Evolutionary conservation across 2,797 vertebrate species (phyloP).

Genomic region (Mycteria americana): DNA sequence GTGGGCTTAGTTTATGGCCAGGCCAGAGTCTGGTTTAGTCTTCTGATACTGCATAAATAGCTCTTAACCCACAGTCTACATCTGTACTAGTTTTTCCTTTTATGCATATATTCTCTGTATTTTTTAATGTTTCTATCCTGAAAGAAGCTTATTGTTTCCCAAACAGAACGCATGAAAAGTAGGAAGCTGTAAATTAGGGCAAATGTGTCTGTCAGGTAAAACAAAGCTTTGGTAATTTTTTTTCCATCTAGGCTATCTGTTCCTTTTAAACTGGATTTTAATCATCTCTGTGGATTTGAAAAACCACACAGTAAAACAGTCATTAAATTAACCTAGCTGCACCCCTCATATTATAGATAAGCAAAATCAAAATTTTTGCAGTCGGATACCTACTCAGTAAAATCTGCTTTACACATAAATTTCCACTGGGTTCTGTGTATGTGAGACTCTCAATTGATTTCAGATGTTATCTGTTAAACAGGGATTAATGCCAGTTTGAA

Average conservation of each 20-base stretch:
- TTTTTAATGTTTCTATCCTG: conserved; percentile 65
- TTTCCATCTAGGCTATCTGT: conserved; percentile 46
- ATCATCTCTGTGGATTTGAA: conserved; percentile 74
- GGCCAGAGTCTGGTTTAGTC: conserved; percentile 91
- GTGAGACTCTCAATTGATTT: conserved; percentile 47
- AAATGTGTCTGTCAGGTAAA: neutral
- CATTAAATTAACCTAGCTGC: conserved; percentile 78
- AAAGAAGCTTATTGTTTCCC: conserved; percentile 69
- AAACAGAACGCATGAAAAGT: conserved; percentile 63
- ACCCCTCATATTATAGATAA: conserved; percentile 61
- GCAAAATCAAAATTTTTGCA: conserved; percentile 68
- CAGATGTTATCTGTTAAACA: conserved; percentile 53
- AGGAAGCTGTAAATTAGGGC: conserved; percentile 70
- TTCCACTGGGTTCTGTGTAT: conserved; percentile 35
- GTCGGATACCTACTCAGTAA: conserved; percentile 61
- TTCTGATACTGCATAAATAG: conserved; percentile 97
- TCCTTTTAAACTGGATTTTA: conserved; percentile 73
- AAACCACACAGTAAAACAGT: conserved; percentile 76
- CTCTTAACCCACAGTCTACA: conserved; percentile 87
- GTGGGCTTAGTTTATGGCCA: conserved; percentile 94
- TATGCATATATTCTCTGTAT: conserved; percentile 72
- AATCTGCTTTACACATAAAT: conserved; percentile 64
- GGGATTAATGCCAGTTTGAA: conserved; percentile 54
- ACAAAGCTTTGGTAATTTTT: neutral
- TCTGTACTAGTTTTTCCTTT: conserved; percentile 80